Evolutionary conservation across 23 tunicate species (phyloP).

Genomic region (Oikopleura vanhoeffeni): DNA sequence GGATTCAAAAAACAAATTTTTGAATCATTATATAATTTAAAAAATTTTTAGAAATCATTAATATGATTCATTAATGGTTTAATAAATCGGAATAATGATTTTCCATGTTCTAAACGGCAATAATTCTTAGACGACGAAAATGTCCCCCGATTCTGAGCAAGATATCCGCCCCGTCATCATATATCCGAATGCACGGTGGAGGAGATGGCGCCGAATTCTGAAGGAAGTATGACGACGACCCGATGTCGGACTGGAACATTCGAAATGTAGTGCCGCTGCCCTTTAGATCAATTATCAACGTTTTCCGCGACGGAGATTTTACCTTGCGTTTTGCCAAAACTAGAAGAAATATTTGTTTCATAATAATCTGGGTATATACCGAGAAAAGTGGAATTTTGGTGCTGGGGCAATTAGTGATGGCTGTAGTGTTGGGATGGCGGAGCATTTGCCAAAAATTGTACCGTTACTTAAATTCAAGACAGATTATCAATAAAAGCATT

Average conservation of each 20-base stretch:
- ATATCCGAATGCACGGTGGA: conserved; percentile 69
- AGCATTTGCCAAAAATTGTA: conserved; percentile 69
- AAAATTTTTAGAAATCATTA: no score
- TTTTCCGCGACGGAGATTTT: conserved; percentile 68
- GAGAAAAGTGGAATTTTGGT: conserved; percentile 82
- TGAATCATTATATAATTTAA: no score
- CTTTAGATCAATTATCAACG: conserved; percentile 73
- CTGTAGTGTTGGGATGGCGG: conserved; percentile 83
- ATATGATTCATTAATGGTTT: no score
- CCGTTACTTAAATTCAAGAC: conserved; percentile 63
- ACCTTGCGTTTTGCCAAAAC: conserved; percentile 49
- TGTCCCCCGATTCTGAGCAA: conserved; percentile 79
- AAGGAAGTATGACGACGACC: conserved; percentile 58
- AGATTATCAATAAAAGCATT: conserved; percentile 60
- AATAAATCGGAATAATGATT: no score
- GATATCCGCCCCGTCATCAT: conserved; percentile 80
- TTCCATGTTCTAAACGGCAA: no score
- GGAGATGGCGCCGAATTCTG: conserved; percentile 26
- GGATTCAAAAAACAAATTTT: no score
- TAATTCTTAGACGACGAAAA: conserved; percentile 74
- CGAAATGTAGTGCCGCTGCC: conserved; percentile 97
- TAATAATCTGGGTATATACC: conserved; percentile 53
- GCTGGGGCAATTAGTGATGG: conserved; percentile 97
- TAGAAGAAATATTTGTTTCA: conserved; percentile 58
- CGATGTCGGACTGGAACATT: conserved; percentile 92